Percentiles rank a stretch among this genome's conserved stretches.
These are phyloP conservation scores for Dascyllus trimaculatus DNA, from an alignment of 2,113 vertebrate genomes.

Conservation along the genomic window DNA sequence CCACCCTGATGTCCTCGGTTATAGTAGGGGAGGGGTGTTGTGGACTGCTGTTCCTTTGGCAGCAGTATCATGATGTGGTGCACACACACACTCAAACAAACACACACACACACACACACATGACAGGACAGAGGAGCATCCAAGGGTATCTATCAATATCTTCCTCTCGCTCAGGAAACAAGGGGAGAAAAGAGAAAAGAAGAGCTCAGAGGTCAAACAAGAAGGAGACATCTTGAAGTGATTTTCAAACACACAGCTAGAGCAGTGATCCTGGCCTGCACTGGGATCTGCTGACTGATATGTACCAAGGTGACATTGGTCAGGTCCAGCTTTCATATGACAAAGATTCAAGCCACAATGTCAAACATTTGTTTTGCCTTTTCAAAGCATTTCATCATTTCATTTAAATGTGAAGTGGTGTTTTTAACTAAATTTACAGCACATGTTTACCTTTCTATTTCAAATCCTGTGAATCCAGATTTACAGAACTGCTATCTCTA, in stretches of 20 bases:
- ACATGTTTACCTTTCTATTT: no score
- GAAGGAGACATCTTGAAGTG: slow-evolving; percentile 47
- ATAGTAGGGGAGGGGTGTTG: slow-evolving; percentile 18
- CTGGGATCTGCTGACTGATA: neutral
- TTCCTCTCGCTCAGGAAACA: slow-evolving; percentile 32
- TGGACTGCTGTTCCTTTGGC: slow-evolving; percentile 19
- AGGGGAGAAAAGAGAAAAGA: slow-evolving; percentile 18
- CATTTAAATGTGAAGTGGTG: no score
- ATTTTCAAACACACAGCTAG: slow-evolving; percentile 32
- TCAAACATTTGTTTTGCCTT: neutral
- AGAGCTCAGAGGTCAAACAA: slow-evolving; percentile 46
- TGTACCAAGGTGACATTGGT: neutral
- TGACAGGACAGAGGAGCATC: slow-evolving; percentile 3
- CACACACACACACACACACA: neutral
- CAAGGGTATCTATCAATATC: slow-evolving; percentile 64
- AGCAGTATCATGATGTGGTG: slow-evolving; percentile 16
- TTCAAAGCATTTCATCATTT: neutral
- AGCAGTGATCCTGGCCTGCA: neutral
- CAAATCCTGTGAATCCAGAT: no score
- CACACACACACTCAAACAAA: neutral
- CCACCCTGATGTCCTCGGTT: slow-evolving; percentile 26
- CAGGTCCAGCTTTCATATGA: neutral
- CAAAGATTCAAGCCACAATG: neutral
- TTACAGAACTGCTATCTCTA: no score
- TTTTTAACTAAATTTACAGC: no score